phyloP scores from a whole-genome alignment of 2,888 invertebrate species.

The Ornithoptera alexandrae region DNA sequence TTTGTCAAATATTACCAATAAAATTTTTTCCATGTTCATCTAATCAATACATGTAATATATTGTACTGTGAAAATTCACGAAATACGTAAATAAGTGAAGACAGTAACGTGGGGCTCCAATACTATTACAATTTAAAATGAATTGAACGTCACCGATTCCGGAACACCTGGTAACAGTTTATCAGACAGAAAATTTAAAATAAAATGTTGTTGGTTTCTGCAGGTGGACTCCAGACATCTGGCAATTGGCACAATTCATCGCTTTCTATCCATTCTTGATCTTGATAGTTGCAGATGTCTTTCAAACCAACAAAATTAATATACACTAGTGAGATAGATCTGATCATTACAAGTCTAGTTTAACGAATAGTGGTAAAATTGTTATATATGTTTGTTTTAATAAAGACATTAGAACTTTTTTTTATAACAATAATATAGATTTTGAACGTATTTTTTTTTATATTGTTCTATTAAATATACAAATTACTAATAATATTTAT shows the following conservation, averaged over 20 bases:
- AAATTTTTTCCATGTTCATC: background rate
- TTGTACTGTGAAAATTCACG: background rate
- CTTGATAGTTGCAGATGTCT: background rate
- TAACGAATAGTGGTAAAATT: too few species aligned
- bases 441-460: too few species aligned
- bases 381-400: too few species aligned
- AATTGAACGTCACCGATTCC: slow-evolving; percentile 32
- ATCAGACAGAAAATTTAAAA: slow-evolving; percentile 34
- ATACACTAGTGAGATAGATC: too few species aligned
- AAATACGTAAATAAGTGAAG: slow-evolving; percentile 3
- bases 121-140: slow-evolving; percentile 18
- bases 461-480: too few species aligned
- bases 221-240: slow-evolving; percentile 40
- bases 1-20: too few species aligned
- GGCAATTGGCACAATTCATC: slow-evolving; percentile 33
- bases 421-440: too few species aligned
- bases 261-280: background rate
- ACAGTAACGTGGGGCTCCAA: slow-evolving; percentile 17
- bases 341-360: too few species aligned
- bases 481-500: too few species aligned
- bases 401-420: too few species aligned
- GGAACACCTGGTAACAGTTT: slow-evolving; percentile 40
- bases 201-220: slow-evolving; percentile 33
- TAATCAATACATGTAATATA: background rate
- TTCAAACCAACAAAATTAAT: too few species aligned